phyloP scores from a whole-genome alignment of 2,888 invertebrate species.

The Athrips mouffetella region DNA sequence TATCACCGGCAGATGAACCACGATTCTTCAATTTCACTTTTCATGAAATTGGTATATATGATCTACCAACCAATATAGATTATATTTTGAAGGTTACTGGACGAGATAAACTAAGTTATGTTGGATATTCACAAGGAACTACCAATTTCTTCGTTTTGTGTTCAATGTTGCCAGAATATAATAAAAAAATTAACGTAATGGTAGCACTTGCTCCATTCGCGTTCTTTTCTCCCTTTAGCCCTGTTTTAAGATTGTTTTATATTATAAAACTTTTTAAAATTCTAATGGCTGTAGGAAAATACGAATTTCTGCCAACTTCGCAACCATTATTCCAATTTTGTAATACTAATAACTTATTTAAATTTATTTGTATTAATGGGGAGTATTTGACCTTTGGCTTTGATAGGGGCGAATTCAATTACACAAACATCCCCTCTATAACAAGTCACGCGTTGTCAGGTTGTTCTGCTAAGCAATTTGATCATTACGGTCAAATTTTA shows the following conservation, averaged over 20 bases:
- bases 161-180: constrained; percentile 20
- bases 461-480: constrained; percentile 57
- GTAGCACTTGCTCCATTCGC: constrained; percentile 51
- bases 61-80: constrained; percentile 82
- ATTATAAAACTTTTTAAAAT: neutral
- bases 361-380: constrained; percentile 22
- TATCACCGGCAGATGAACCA: constrained; percentile 44
- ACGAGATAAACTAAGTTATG: constrained; percentile 69
- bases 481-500: constrained; percentile 36
- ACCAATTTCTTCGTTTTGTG: constrained; percentile 26
- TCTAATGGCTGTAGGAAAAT: neutral
- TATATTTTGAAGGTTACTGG: constrained; percentile 64
- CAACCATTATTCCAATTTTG: neutral
- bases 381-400: constrained; percentile 26
- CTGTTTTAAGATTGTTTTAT: constrained; percentile 25
- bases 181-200: constrained; percentile 20
- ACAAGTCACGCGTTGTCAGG: constrained; percentile 47
- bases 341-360: neutral
- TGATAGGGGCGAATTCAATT: constrained; percentile 30
- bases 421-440: constrained; percentile 23
- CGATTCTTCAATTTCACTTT: constrained; percentile 61
- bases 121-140: constrained; percentile 81
- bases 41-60: constrained; percentile 81
- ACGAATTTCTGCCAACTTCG: neutral
- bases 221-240: constrained; percentile 59